Evolutionary conservation across 2,888 invertebrate species (phyloP), one percentile per base, ranked within the genome.

Genomic region (Lasioglossum marginatum): DNA sequence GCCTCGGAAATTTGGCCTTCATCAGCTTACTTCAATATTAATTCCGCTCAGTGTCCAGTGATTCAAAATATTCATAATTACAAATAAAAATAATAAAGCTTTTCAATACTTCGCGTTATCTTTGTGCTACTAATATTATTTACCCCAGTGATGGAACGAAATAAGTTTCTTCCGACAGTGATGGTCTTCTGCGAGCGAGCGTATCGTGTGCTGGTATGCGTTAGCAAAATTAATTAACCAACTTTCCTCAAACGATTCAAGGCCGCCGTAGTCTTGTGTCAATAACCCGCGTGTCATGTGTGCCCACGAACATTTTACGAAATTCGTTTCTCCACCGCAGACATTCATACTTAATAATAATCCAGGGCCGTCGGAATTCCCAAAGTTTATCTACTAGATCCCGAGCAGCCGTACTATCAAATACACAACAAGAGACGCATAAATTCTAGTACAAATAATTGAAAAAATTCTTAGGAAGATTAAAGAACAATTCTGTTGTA

Each of bases 191-290:
- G 6, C 6, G 31, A 23, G 23, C 10, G 34, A n/a, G 23, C 14
- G n/a, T 27, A 19, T 19, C 70, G 12, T 12, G 8, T 0, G 34
- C 10, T 12, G 37, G 23, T 40, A 8, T 31, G 4, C n/a, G 57
- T 79, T 40, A 72, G 27, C 48, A 68, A 48, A 77, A 68, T 77
- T 52, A 77, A 48, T 77, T 66, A 52, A 43, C 68, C 19, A 48
- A 70, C 45, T 70, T 37, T 48, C 45, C n/a, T 83, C 34, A 77
- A 84, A 77, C 37, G 66, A 68, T 68, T 48, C 77, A 77, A 77
- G 68, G 83, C n/a, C 37, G 82, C 19, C 34, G 31, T n/a, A 48
- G 31, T n/a, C 77, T 27, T 52, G 70, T 70, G 70, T 70, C 77
- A 70, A 77, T 70, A 77, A 40, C 70, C 48, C 48, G 48, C 31